These are phyloP conservation scores for Emesis furor DNA, from an alignment of 2,888 invertebrate genomes.

Conservation along the genomic window DNA sequence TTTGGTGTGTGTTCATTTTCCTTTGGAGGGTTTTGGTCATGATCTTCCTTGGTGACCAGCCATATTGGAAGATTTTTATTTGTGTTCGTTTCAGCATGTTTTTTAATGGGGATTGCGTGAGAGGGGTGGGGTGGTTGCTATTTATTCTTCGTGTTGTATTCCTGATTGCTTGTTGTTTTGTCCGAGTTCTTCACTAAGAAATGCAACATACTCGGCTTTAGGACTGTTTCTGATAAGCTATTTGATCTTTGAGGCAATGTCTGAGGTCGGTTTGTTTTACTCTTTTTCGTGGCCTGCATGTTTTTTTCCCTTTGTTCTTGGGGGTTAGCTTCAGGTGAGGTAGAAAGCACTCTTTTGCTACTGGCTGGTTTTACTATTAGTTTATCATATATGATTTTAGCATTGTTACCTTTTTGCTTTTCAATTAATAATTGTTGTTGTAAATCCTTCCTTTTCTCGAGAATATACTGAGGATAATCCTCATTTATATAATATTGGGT, in stretches of 20 bases:
- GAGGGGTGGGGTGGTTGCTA: constrained; percentile 55
- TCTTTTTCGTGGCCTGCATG: constrained; percentile 60
- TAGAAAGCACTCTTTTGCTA: constrained; percentile 52
- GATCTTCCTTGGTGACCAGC: constrained; percentile 60
- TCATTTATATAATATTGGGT: no score
- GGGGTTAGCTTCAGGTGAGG: constrained; percentile 45
- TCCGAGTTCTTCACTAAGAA: constrained; percentile 58
- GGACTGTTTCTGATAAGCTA: constrained; percentile 61
- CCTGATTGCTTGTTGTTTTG: constrained; percentile 29
- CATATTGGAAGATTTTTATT: constrained; percentile 67
- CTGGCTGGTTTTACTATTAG: constrained; percentile 44
- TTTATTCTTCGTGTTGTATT: constrained; percentile 30
- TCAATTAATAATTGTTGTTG: constrained; percentile 53
- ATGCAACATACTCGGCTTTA: constrained; percentile 67
- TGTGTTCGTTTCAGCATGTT: background rate
- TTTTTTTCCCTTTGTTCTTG: background rate
- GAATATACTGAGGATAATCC: constrained; percentile 39
- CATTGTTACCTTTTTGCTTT: constrained; percentile 61
- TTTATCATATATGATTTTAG: constrained; percentile 67
- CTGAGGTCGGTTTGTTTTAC: constrained; percentile 28
- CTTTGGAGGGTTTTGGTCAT: background rate
- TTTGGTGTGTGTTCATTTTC: background rate
- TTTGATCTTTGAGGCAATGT: constrained; percentile 35
- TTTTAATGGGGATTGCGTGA: constrained; percentile 9
- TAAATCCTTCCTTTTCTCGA: constrained; percentile 63